These are phyloP conservation scores for Vanessa atalanta DNA, from an alignment of 1,140 invertebrate species.

Conservation along the genomic window DNA sequence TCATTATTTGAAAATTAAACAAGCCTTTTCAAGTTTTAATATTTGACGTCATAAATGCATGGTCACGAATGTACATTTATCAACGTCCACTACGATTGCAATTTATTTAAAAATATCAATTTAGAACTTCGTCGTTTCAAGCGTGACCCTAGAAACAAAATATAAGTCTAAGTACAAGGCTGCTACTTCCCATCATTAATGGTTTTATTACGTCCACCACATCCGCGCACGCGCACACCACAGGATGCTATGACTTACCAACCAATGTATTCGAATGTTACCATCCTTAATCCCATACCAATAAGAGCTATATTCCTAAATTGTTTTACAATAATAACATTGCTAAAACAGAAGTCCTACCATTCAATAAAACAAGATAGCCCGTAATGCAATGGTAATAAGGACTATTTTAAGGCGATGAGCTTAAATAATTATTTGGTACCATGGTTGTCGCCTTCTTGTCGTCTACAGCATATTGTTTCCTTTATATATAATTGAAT, in stretches of 20 bases:
- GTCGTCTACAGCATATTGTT: slow-evolving; percentile 31
- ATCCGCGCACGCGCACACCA: slow-evolving; percentile 64
- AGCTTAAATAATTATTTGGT: slow-evolving; percentile 9
- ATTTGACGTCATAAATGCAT: too few relatives aligned
- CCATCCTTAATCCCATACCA: slow-evolving; percentile 12
- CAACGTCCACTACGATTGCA: too few relatives aligned
- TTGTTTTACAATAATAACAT: not conserved
- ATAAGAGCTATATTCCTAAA: slow-evolving; percentile 37
- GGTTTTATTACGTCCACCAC: slow-evolving; percentile 63
- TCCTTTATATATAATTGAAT: slow-evolving; percentile 34
- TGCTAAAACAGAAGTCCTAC: slow-evolving; percentile 20
- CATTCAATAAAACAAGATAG: slow-evolving; percentile 20
- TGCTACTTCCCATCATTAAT: slow-evolving; percentile 51
- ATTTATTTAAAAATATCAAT: not conserved
- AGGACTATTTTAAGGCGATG: slow-evolving; percentile 15
- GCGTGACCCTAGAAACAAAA: slow-evolving; percentile 17
- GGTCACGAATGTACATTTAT: too few relatives aligned
- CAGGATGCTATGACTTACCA: slow-evolving; percentile 53
- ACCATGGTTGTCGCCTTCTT: slow-evolving; percentile 20
- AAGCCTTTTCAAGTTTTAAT: too few relatives aligned
- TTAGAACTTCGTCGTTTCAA: not conserved
- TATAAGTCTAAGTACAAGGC: slow-evolving; percentile 38
- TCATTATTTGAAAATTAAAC: too few relatives aligned
- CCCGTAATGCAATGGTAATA: slow-evolving; percentile 22
- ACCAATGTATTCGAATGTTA: not conserved